These are phyloP conservation scores for Aphidius colemani DNA, from an alignment of 2,888 invertebrate genomes.

Conservation along the genomic window DNA sequence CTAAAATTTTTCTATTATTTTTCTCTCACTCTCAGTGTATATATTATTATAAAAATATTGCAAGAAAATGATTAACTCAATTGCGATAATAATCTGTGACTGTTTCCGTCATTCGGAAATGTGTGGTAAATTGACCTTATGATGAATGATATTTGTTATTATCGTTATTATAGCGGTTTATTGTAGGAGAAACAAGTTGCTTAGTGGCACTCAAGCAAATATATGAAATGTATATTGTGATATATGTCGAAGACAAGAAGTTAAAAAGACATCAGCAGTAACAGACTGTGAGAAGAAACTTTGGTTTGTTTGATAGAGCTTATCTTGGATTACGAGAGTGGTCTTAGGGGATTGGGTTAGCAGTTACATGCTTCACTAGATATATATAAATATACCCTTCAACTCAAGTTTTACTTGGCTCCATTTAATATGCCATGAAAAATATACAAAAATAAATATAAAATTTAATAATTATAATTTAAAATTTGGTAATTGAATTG, in stretches of 20 bases:
- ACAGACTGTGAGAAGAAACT: slow-evolving; percentile 14
- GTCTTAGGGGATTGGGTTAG: slow-evolving; percentile 50
- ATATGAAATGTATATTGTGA: background rate
- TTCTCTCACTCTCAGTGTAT: background rate
- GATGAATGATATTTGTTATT: background rate
- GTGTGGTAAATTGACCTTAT: too few relatives aligned
- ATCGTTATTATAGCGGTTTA: slow-evolving; percentile 8
- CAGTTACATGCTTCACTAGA: slow-evolving; percentile 46
- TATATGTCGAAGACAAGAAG: background rate
- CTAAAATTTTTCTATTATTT: slow-evolving; percentile 18
- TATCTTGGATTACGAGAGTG: slow-evolving; percentile 50
- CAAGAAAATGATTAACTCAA: too few relatives aligned
- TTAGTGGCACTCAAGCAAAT: slow-evolving; percentile 3
- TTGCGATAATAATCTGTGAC: too few relatives aligned
- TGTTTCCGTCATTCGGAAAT: too few relatives aligned
- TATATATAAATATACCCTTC: too few relatives aligned
- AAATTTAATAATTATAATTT: too few relatives aligned
- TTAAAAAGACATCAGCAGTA: slow-evolving; percentile 6
- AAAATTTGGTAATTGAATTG: too few relatives aligned
- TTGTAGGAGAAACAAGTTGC: slow-evolving; percentile 18
- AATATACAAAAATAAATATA: too few relatives aligned
- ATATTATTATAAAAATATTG: background rate
- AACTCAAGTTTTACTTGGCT: too few relatives aligned
- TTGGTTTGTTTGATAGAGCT: slow-evolving; percentile 33
- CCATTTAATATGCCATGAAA: too few relatives aligned